phyloP scores from a whole-genome alignment of 2,888 invertebrate genomes.

The Lithophane semibrunnea region DNA sequence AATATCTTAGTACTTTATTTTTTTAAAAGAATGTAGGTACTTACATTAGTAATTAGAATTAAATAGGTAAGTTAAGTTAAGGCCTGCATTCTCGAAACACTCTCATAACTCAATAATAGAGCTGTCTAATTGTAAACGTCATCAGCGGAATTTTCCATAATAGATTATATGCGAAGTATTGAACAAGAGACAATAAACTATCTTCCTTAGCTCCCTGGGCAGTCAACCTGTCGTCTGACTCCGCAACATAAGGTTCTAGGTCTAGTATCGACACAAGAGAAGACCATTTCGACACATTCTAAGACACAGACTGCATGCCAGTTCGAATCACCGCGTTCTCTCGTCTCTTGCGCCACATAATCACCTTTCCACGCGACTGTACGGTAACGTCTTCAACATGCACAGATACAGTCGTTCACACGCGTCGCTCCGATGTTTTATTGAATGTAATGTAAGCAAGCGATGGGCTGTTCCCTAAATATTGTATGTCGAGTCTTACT shows the following conservation, averaged over 20 bases:
- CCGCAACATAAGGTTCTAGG: background rate
- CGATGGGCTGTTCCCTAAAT: constrained; percentile 29
- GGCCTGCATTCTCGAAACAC: background rate
- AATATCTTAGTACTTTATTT: background rate
- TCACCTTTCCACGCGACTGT: constrained; percentile 34
- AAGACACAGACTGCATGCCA: background rate
- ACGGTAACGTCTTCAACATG: constrained; percentile 15
- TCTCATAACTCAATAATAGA: background rate
- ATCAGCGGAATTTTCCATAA: background rate
- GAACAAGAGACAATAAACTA: no score
- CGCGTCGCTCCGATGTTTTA: constrained; percentile 46
- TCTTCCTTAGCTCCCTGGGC: background rate
- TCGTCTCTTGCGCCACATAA: background rate
- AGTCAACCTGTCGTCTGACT: background rate
- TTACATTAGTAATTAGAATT: background rate
- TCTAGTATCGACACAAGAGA: background rate
- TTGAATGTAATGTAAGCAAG: constrained; percentile 62
- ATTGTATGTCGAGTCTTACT: constrained; percentile 21
- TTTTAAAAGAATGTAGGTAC: no score
- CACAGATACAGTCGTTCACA: constrained; percentile 54
- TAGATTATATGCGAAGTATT: background rate
- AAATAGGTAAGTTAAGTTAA: background rate
- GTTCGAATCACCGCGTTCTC: no score
- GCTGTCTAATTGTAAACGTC: background rate
- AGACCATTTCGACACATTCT: no score